phyloP scores from a whole-genome alignment of 2,797 vertebrate species.

The Cetoscarus ocellatus region DNA sequence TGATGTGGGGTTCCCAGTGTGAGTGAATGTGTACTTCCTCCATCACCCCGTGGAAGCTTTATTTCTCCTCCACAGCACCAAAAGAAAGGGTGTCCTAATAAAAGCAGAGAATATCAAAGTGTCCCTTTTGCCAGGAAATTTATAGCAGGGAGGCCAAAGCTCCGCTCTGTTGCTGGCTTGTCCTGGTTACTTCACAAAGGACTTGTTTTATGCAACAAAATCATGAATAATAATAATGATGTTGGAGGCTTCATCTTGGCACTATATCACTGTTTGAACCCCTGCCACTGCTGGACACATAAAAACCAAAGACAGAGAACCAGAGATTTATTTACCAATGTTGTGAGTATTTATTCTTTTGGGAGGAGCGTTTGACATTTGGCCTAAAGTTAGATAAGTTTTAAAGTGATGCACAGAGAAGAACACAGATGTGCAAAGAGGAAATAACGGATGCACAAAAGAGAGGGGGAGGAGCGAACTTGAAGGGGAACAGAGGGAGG shows the following conservation, averaged over 20 bases:
- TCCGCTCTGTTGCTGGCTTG: constrained; percentile 55
- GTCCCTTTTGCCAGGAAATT: constrained; percentile 66
- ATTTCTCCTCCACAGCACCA: constrained; percentile 62
- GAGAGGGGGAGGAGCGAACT: constrained; percentile 42
- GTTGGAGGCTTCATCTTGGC: constrained; percentile 57
- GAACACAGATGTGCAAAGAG: constrained; percentile 20
- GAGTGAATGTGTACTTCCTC: constrained; percentile 8
- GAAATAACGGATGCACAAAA: constrained; percentile 4
- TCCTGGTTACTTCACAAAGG: constrained; percentile 69
- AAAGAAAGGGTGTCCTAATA: constrained; percentile 73
- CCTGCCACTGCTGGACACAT: constrained; percentile 40
- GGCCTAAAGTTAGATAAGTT: constrained; percentile 46
- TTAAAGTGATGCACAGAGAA: constrained; percentile 23
- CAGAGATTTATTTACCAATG: constrained; percentile 35
- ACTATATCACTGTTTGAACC: constrained; percentile 57
- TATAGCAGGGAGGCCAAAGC: constrained; percentile 47
- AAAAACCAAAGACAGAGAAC: constrained; percentile 34
- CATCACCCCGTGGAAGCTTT: constrained; percentile 43
- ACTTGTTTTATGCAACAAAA: constrained; percentile 66
- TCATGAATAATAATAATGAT: constrained; percentile 70
- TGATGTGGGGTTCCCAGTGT: constrained; percentile 9
- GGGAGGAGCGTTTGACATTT: constrained; percentile 32
- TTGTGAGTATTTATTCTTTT: constrained; percentile 11
- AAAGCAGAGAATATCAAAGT: constrained; percentile 67
- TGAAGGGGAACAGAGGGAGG: constrained; percentile 41